phyloP scores from a whole-genome alignment of 2,113 vertebrate species.

The Porphyrio hochstetteri region DNA sequence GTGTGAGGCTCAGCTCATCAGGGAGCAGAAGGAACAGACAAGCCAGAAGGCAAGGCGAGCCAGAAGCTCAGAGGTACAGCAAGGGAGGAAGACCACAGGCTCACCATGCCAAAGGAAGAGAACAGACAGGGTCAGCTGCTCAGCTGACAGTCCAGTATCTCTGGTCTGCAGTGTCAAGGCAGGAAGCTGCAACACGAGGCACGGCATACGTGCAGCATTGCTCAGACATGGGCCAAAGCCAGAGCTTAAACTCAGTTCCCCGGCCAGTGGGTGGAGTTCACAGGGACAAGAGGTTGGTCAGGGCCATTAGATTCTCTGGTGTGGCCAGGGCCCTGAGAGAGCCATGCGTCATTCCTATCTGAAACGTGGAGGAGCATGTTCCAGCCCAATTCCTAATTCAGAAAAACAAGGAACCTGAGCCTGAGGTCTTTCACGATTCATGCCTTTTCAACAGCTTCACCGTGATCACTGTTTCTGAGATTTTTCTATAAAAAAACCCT shows the following conservation, averaged over 20 bases:
- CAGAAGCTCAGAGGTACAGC: background rate
- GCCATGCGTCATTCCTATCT: background rate
- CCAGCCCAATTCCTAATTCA: background rate
- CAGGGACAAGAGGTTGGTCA: background rate
- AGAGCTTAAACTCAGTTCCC: background rate
- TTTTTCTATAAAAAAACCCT: background rate
- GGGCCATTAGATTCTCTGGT: background rate
- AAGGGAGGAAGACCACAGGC: background rate
- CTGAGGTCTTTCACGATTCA: background rate
- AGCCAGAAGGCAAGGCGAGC: background rate
- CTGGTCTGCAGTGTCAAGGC: background rate
- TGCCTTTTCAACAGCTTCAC: background rate
- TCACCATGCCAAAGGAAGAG: background rate
- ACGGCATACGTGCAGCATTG: background rate
- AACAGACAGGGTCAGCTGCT: background rate
- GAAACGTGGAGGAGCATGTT: background rate
- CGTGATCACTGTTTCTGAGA: background rate
- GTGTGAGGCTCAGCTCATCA: background rate
- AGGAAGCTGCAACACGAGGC: background rate
- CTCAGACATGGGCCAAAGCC: background rate
- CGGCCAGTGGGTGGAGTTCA: fast-evolving
- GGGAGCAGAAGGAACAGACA: background rate
- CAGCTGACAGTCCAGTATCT: background rate
- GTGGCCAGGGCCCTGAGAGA: background rate
- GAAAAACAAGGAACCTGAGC: background rate